Percentiles rank a stretch among this genome's conserved stretches.
phyloP scores from a whole-genome alignment of 2,113 vertebrate species.

The Oreotrochilus melanogaster region DNA sequence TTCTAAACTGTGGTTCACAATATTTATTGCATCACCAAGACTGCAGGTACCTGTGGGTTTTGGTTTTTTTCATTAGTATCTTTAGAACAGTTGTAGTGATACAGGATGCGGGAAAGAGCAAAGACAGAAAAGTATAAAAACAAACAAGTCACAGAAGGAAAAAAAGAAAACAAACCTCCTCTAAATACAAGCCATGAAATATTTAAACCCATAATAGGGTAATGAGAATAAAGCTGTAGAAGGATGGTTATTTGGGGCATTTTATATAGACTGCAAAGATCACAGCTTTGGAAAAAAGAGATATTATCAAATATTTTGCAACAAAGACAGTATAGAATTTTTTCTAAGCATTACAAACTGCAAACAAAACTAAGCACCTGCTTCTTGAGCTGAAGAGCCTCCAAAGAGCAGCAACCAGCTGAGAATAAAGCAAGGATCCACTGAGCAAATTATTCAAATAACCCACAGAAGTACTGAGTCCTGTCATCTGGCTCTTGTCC shows the following conservation, averaged over 20 bases:
- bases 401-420: background rate
- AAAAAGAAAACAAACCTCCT: background rate
- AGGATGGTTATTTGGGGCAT: background rate
- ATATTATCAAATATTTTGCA: background rate
- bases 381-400: background rate
- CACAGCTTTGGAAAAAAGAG: background rate
- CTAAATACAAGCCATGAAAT: background rate
- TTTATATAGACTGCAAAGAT: background rate
- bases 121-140: background rate
- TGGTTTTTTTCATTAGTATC: no score
- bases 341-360: background rate
- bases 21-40: background rate
- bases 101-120: background rate
- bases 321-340: fast-evolving
- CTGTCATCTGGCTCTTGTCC: background rate
- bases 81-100: background rate
- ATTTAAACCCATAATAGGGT: background rate
- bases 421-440: background rate
- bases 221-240: background rate
- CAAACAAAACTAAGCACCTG: background rate
- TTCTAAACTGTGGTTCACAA: background rate
- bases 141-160: no score
- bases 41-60: background rate
- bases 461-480: background rate
- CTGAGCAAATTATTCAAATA: background rate